These are phyloP conservation scores for Drosophila pseudotakahashii DNA, from an alignment of 2,888 invertebrate species.

Conservation along the genomic window DNA sequence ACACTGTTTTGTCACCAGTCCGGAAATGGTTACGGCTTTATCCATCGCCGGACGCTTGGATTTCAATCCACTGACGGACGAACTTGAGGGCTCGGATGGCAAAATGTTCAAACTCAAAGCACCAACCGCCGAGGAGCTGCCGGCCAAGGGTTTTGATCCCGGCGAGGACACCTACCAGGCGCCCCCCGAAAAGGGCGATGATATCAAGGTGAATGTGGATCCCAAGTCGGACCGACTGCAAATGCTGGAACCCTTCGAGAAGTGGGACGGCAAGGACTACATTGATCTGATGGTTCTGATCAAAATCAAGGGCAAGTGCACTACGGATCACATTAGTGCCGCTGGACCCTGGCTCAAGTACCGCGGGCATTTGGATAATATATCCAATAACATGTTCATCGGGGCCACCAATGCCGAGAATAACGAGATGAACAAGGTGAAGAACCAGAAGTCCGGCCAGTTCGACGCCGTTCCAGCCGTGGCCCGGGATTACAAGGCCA, in stretches of 20 bases:
- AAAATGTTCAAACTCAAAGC: slow-evolving; percentile 94
- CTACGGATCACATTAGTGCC: slow-evolving; percentile 99
- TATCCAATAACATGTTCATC: slow-evolving; percentile 99
- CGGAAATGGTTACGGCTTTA: slow-evolving; percentile 98
- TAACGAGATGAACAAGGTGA: slow-evolving; percentile 95
- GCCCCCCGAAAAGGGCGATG: slow-evolving; percentile 87
- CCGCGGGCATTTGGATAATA: slow-evolving; percentile 99
- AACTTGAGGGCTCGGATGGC: slow-evolving; percentile 92
- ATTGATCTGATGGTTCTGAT: slow-evolving; percentile 95
- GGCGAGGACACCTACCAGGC: slow-evolving; percentile 97
- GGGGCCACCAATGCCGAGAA: slow-evolving; percentile 95
- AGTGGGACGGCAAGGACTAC: slow-evolving; percentile 98
- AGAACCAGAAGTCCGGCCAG: slow-evolving; percentile 93
- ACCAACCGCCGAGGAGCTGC: slow-evolving; percentile 96
- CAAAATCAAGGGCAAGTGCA: slow-evolving; percentile 99
- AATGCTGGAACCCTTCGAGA: slow-evolving; percentile 95
- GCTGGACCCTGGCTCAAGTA: slow-evolving; percentile 99
- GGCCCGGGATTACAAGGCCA: slow-evolving; percentile 97
- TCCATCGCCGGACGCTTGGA: slow-evolving; percentile 94
- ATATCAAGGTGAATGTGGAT: slow-evolving; percentile 91
- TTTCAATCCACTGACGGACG: slow-evolving; percentile 96
- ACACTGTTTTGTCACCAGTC: slow-evolving; percentile 96
- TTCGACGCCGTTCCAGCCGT: slow-evolving; percentile 97
- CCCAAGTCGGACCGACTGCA: slow-evolving; percentile 96
- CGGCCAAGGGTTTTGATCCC: slow-evolving; percentile 96